phyloP scores from a whole-genome alignment of 2,113 vertebrate genomes.

The Tursiops truncatus region DNA sequence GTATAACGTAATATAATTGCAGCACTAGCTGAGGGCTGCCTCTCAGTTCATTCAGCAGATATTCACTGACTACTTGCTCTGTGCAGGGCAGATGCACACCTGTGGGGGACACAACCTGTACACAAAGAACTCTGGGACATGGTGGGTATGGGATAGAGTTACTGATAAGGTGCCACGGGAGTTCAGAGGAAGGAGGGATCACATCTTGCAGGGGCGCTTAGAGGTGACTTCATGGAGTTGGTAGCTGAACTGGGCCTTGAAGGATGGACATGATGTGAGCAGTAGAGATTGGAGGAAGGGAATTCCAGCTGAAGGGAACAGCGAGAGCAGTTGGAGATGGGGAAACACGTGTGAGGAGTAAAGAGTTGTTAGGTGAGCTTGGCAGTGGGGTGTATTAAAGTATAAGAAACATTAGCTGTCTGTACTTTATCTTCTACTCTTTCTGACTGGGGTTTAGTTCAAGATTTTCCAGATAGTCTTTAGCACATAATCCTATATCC shows the following conservation, averaged over 20 bases:
- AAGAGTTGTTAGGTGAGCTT: background rate
- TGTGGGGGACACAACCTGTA: background rate
- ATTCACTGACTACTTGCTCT: background rate
- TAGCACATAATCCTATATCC: background rate
- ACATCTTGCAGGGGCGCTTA: background rate
- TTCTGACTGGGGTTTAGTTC: background rate
- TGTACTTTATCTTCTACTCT: background rate
- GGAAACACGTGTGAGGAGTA: background rate
- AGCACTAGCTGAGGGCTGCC: background rate
- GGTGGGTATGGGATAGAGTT: background rate
- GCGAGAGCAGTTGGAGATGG: background rate
- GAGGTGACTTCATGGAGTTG: background rate
- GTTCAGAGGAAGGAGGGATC: background rate
- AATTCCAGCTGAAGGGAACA: background rate
- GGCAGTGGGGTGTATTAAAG: background rate
- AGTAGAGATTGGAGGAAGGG: background rate
- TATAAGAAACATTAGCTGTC: background rate
- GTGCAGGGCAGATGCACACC: background rate
- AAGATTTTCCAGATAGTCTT: background rate
- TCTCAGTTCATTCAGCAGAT: background rate
- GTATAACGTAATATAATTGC: background rate
- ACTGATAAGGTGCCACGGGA: background rate
- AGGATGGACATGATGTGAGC: background rate
- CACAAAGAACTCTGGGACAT: background rate
- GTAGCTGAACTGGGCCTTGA: background rate